Evolutionary conservation across 2,113 vertebrate species (phyloP), one percentile per base, ranked within the genome.

Genomic region (Hypanus sabinus): DNA sequence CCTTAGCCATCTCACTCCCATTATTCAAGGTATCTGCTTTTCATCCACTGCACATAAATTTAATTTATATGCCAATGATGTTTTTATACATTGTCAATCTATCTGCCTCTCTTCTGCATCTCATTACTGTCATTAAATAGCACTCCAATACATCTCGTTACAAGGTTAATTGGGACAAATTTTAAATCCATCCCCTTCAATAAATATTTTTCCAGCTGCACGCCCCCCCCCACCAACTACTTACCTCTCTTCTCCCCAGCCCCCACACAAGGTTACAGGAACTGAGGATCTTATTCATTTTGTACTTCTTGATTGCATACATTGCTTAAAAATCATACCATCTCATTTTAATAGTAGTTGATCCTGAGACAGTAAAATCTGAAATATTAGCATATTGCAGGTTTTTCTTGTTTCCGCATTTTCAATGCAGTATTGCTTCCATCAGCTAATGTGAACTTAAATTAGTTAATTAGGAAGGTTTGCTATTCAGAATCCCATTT

Each of bases 151-250:
- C 97, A 96, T 98, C 97, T 98, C 95, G 96, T 98, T 98, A 97
- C 97, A 98, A 98, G 97, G 98, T 98, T 98, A 98, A 98, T 98
- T 98, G 97, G 97, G 97, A 98, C 97, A 98, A 98, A 98, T 97
- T 96, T 97, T 95, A 97, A 97, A 96, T 96, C 95, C 92, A 94
- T 96, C 95, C 95, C 94, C 91, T 95, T 96, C 96, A 97, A 96
- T 97, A 97, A 97, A 97, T 97, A 97, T 95, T 95, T 97, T 97
- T 95, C 96, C 96, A 96, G 96, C 96, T 95, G 95, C 94, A 94
- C 90, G 79, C 95, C 94, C 95, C 94, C 95, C 94, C 95, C 95
- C 97, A n/a, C 92, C 94, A 46, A 46, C 46, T 46, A 46, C 46
- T 46, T 46, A 46, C 71, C 71, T 24, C 71, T 5, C 71, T 73